phyloP scores from a whole-genome alignment of 2,797 vertebrate species.

The Antrozous pallidus region DNA sequence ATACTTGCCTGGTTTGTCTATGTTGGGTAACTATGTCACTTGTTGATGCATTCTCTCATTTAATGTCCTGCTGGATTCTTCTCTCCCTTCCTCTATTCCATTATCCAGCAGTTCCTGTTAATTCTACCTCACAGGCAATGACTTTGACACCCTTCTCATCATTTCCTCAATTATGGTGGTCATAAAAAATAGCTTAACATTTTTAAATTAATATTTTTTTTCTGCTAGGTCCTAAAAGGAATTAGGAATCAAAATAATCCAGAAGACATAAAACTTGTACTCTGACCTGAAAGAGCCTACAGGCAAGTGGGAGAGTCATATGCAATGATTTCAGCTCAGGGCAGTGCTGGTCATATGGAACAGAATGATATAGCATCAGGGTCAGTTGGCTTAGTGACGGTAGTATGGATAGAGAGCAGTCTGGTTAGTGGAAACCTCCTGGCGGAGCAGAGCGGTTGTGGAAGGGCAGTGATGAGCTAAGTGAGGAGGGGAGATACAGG shows the following conservation, averaged over 20 bases:
- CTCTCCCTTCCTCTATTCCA: neutral
- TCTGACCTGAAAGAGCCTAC: neutral
- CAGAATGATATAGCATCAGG: neutral
- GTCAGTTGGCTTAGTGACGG: no score
- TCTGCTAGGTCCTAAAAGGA: neutral
- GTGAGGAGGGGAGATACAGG: no score
- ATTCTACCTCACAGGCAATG: neutral
- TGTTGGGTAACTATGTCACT: neutral
- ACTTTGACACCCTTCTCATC: neutral
- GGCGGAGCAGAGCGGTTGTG: neutral
- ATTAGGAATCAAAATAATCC: neutral
- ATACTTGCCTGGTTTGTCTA: neutral
- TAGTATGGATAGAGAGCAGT: neutral
- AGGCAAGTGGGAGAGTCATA: neutral
- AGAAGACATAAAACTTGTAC: neutral
- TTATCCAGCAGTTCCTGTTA: neutral
- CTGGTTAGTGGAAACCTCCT: neutral
- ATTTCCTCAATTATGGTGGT: neutral
- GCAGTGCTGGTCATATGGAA: no score
- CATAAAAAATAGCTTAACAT: neutral
- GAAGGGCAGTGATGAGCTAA: neutral
- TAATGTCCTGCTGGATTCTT: neutral
- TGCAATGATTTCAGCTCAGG: neutral
- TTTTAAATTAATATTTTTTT: neutral
- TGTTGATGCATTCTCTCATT: neutral